These are phyloP conservation scores for Alethe castanea DNA, from an alignment of 2,113 vertebrate species.

Conservation along the genomic window DNA sequence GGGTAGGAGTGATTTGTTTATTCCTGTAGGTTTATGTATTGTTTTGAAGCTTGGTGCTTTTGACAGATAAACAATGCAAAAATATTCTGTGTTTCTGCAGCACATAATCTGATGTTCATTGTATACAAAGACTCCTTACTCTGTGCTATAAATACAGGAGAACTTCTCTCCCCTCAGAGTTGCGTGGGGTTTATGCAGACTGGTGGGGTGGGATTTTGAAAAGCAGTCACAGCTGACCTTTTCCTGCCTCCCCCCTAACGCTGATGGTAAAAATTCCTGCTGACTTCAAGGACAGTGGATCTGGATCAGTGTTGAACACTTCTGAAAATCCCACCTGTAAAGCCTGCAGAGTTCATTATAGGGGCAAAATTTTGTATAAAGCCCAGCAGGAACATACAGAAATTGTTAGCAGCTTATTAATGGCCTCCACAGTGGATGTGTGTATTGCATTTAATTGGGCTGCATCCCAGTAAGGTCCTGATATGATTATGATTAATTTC, in stretches of 20 bases:
- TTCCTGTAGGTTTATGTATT: not conserved
- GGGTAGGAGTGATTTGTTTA: not conserved
- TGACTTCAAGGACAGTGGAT: conserved; percentile 42
- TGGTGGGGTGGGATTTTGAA: conserved; percentile 1
- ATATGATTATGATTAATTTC: conserved; percentile 43
- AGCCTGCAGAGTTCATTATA: conserved; percentile 49
- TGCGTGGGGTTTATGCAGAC: not conserved
- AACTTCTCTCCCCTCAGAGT: not conserved
- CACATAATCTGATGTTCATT: not conserved
- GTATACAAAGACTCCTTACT: not conserved
- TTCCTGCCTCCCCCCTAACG: not conserved
- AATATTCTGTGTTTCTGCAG: not conserved
- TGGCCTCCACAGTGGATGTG: conserved; percentile 22
- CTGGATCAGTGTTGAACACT: conserved; percentile 23
- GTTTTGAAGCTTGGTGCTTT: not conserved
- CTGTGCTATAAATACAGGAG: not conserved
- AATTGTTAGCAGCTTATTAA: conserved; percentile 58
- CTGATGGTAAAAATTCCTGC: conserved; percentile 35
- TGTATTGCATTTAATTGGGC: conserved; percentile 50
- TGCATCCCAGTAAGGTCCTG: conserved; percentile 36
- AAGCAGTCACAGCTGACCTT: conserved; percentile 5
- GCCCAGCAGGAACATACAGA: conserved; percentile 42
- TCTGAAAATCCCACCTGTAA: conserved; percentile 61
- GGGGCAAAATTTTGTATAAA: conserved; percentile 55
- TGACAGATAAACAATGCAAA: not conserved